phyloP scores from a whole-genome alignment of 1,140 invertebrate species.

The Cydia splendana region DNA sequence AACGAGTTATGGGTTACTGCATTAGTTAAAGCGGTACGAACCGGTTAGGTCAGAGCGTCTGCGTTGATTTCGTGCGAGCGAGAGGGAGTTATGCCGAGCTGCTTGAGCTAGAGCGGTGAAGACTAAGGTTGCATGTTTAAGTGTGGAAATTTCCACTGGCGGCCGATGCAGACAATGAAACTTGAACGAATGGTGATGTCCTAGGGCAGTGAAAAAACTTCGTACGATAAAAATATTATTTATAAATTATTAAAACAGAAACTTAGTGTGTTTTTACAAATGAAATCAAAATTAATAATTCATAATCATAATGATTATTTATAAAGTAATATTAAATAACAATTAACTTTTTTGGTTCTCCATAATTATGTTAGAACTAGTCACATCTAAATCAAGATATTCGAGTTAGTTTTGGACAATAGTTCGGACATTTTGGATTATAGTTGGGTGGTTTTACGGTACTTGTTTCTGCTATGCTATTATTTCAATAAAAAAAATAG shows the following conservation, averaged over 20 bases:
- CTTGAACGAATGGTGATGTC: constrained; percentile 62
- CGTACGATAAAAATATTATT: not conserved
- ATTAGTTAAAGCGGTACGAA: constrained; percentile 55
- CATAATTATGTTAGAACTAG: too few relatives aligned
- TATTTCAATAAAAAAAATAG: too few relatives aligned
- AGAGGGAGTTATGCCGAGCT: constrained; percentile 53
- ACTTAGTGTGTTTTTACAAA: too few relatives aligned
- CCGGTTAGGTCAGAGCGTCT: constrained; percentile 72
- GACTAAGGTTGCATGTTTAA: constrained; percentile 73
- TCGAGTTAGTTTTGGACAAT: too few relatives aligned
- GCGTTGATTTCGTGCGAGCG: constrained; percentile 64
- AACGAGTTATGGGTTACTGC: constrained; percentile 47
- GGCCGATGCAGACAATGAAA: constrained; percentile 77
- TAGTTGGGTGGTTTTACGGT: too few relatives aligned
- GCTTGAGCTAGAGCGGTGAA: constrained; percentile 50
- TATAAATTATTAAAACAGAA: not conserved
- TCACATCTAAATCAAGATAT: too few relatives aligned
- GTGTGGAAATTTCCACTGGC: constrained; percentile 77
- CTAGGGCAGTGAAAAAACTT: constrained; percentile 34
- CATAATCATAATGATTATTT: too few relatives aligned
- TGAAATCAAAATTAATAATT: too few relatives aligned
- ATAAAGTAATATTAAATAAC: too few relatives aligned
- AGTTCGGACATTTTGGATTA: too few relatives aligned
- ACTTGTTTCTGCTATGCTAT: too few relatives aligned
- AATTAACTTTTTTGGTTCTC: too few relatives aligned